A percentile compares a stretch with the other conserved stretches of the same genome.
These are phyloP conservation scores for Andrena flavipes DNA, from an alignment of 2,888 invertebrate genomes.

Conservation along the genomic window DNA sequence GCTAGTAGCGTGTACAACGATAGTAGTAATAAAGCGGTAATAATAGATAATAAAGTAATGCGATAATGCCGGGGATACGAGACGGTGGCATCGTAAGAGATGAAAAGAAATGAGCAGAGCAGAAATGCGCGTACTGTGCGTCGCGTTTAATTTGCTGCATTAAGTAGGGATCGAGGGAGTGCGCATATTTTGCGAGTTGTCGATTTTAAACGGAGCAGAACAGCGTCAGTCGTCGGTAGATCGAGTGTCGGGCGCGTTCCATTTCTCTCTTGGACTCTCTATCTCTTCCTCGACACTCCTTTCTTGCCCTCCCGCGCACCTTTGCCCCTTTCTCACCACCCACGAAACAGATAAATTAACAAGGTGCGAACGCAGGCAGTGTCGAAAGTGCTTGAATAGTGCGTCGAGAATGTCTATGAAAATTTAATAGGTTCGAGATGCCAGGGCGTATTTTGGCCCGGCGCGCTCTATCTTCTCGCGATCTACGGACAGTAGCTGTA, in stretches of 20 bases:
- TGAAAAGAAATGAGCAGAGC: constrained; percentile 10
- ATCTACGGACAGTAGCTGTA: neutral
- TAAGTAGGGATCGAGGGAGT: neutral
- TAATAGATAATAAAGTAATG: constrained; percentile 34
- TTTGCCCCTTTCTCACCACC: neutral
- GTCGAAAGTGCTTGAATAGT: constrained; percentile 21
- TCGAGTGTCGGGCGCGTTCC: constrained; percentile 5
- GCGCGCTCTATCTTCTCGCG: neutral
- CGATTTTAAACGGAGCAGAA: constrained; percentile 43
- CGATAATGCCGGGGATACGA: constrained; percentile 35
- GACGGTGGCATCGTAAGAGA: neutral
- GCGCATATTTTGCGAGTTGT: constrained; percentile 10
- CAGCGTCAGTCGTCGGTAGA: constrained; percentile 11
- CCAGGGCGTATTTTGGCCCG: neutral
- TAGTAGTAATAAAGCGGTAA: constrained; percentile 36
- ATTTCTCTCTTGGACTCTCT: neutral
- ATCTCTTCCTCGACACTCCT: too few species aligned
- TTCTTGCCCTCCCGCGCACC: neutral
- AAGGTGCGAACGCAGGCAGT: neutral
- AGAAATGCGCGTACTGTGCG: constrained; percentile 1
- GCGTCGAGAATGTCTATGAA: constrained; percentile 9
- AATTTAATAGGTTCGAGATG: neutral
- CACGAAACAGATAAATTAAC: neutral
- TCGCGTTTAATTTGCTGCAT: constrained; percentile 1
- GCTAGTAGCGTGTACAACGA: constrained; percentile 10